phyloP scores from a whole-genome alignment of 2,113 vertebrate species.

The Paralichthys olivaceus region DNA sequence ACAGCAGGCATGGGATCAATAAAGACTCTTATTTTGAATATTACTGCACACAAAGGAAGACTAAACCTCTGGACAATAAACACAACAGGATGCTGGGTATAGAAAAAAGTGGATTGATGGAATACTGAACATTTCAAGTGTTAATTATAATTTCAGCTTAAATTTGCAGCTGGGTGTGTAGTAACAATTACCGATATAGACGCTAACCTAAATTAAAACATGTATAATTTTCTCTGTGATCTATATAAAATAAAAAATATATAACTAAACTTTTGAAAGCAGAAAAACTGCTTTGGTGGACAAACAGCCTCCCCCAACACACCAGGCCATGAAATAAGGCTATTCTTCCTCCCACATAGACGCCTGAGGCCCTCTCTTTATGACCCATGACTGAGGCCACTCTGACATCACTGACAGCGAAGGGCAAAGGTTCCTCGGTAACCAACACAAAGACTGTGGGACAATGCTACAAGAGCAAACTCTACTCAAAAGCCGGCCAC shows the following conservation, averaged over 20 bases:
- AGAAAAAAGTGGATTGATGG: neutral
- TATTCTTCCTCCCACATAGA: constrained; percentile 73
- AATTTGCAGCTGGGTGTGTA: neutral
- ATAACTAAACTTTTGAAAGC: constrained; percentile 30
- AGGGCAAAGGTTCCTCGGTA: constrained; percentile 82
- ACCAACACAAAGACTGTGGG: constrained; percentile 80
- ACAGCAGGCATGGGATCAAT: constrained; percentile 31
- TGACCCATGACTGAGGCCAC: constrained; percentile 83
- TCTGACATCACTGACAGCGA: constrained; percentile 80
- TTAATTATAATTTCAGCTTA: neutral
- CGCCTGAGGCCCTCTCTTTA: constrained; percentile 79
- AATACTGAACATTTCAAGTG: neutral
- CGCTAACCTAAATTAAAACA: neutral
- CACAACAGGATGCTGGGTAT: neutral
- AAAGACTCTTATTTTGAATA: constrained; percentile 15
- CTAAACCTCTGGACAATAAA: constrained; percentile 13
- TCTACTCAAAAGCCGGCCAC: constrained; percentile 54
- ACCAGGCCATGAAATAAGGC: constrained; percentile 69
- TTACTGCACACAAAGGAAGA: constrained; percentile 14
- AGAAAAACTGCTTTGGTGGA: constrained; percentile 40
- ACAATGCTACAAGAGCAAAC: constrained; percentile 77
- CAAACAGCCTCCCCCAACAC: constrained; percentile 66
- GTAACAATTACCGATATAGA: neutral
- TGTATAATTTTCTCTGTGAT: neutral
- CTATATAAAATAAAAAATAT: constrained; percentile 10